These are phyloP conservation scores for Xanthorhoe spadicearia DNA, from an alignment of 2,888 invertebrate genomes.

Conservation along the genomic window DNA sequence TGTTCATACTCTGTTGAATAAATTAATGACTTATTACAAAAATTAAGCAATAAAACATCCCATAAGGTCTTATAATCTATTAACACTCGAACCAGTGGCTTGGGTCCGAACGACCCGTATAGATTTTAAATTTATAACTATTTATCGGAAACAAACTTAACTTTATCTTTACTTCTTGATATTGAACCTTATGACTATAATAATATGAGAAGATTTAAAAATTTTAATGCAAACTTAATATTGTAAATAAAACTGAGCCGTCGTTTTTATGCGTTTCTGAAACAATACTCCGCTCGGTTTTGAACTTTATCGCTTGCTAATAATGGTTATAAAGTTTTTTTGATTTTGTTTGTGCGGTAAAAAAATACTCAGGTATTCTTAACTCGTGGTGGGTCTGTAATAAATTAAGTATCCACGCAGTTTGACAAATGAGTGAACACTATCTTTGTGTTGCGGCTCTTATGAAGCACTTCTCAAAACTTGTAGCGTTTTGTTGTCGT, in stretches of 20 bases:
- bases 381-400: conserved; percentile 76
- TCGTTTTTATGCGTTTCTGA: conserved; percentile 24
- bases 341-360: conserved; percentile 10
- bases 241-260: conserved; percentile 34
- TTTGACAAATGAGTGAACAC: conserved; percentile 82
- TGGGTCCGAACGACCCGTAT: conserved; percentile 62
- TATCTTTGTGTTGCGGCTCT: conserved; percentile 71
- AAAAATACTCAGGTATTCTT: conserved; percentile 64
- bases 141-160: conserved; percentile 52
- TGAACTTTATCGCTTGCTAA: conserved; percentile 35
- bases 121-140: conserved; percentile 75
- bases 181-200: conserved; percentile 10
- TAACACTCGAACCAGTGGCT: conserved; percentile 78
- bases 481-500: conserved; percentile 46
- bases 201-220: conserved; percentile 2
- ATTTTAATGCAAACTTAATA: conserved; percentile 15
- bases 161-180: conserved; percentile 6
- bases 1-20: conserved; percentile 21
- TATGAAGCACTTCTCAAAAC: conserved; percentile 35
- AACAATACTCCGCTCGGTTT: conserved; percentile 33
- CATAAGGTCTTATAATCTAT: conserved; percentile 61
- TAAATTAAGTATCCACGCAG: conserved; percentile 80
- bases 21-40: conserved; percentile 40
- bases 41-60: conserved; percentile 60
- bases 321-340: conserved; percentile 43